Conservation (phyloP, 2,113 vertebrate genomes). For the Laticauda laticaudata region DNA sequence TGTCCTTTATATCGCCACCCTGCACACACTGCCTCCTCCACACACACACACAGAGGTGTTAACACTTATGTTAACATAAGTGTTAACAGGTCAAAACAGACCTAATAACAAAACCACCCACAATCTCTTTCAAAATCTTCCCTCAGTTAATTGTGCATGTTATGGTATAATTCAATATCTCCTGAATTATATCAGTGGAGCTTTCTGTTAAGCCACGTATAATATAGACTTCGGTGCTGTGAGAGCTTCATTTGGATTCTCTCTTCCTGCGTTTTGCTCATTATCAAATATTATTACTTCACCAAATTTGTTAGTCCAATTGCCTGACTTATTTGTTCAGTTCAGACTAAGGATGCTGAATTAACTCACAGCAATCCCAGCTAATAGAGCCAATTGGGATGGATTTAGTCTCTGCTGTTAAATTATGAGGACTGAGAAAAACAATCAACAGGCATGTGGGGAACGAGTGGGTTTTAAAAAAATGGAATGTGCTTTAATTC, state of each 20-base stretch:
- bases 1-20: background rate
- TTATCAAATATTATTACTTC: background rate
- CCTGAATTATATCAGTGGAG: background rate
- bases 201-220: background rate
- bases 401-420: background rate
- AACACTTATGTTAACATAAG: background rate
- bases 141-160: background rate
- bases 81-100: background rate
- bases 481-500: conserved; percentile 13
- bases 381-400: background rate
- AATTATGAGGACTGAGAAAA: background rate
- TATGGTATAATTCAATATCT: background rate
- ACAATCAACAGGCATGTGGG: background rate
- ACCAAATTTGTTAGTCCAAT: background rate
- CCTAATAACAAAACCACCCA: background rate
- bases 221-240: background rate
- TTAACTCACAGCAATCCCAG: background rate
- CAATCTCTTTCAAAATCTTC: background rate
- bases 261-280: background rate
- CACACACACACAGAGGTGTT: background rate
- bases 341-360: background rate
- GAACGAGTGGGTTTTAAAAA: background rate
- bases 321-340: background rate
- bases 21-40: background rate
- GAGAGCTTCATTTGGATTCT: background rate